Conservation (phyloP, 64 coral and sea anemone species). For the Catalaphyllia jardinei region DNA sequence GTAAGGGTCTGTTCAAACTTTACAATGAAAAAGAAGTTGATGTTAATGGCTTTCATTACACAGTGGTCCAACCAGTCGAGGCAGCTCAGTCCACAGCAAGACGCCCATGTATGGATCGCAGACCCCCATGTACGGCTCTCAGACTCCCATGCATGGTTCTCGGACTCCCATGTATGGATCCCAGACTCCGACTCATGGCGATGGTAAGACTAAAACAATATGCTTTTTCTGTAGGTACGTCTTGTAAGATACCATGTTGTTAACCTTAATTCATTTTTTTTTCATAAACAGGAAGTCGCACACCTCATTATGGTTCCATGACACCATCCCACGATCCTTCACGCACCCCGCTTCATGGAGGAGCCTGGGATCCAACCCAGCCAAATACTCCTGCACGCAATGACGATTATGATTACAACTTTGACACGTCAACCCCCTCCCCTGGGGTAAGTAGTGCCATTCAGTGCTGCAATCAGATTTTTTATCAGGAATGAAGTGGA, state of each 20-base stretch:
- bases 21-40: too few relatives aligned
- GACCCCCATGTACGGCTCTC: slow-evolving; percentile 95
- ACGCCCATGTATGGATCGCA: slow-evolving; percentile 99
- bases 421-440: slow-evolving; percentile 89
- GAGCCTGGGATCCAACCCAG: slow-evolving; percentile 98
- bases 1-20: too few relatives aligned
- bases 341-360: slow-evolving; percentile 91
- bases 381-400: slow-evolving; percentile 93
- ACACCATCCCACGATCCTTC: slow-evolving; percentile 99
- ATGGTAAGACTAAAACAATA: slow-evolving; percentile 53
- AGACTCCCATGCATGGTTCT: slow-evolving; percentile 80
- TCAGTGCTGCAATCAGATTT: too few relatives aligned
- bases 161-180: slow-evolving; percentile 98
- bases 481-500: too few relatives aligned
- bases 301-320: slow-evolving; percentile 99
- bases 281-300: slow-evolving; percentile 80
- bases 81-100: slow-evolving; percentile 70
- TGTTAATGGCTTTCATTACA: background rate
- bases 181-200: slow-evolving; percentile 98
- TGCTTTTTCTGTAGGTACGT: background rate
- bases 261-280: background rate
- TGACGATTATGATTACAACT: slow-evolving; percentile 94
- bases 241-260: background rate
- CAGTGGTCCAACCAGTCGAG: slow-evolving; percentile 82
- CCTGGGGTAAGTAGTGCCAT: slow-evolving; percentile 67